These are phyloP conservation scores for Drosophila yakuba DNA, from an alignment of 1,140 invertebrate species.

Conservation along the genomic window DNA sequence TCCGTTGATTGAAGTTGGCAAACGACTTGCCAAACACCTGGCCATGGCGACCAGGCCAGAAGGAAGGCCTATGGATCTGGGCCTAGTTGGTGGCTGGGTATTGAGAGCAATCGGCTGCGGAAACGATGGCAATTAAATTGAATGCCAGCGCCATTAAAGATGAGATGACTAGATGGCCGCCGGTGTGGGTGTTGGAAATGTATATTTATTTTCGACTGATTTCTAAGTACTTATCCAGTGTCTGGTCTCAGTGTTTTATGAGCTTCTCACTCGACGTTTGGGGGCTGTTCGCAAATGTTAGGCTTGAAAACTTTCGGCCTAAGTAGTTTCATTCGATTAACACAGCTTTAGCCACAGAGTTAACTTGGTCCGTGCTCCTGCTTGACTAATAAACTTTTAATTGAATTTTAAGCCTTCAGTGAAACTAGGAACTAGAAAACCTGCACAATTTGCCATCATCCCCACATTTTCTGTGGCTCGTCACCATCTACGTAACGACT, in stretches of 20 bases:
- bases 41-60: conserved; percentile 9
- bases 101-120: conserved; percentile 55
- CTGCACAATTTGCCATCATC: conserved; percentile 10
- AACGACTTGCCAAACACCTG: conserved; percentile 67
- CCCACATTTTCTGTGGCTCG: neutral
- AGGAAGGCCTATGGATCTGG: conserved; percentile 24
- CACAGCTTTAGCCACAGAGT: conserved; percentile 54
- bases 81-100: conserved; percentile 46
- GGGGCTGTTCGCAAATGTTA: conserved; percentile 13
- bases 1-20: conserved; percentile 77
- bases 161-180: conserved; percentile 5
- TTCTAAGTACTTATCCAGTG: conserved; percentile 33
- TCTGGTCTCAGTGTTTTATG: conserved; percentile 32
- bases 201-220: conserved; percentile 48
- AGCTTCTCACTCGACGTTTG: conserved; percentile 2
- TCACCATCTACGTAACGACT: conserved; percentile 53
- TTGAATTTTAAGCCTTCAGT: conserved; percentile 62
- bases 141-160: conserved; percentile 67
- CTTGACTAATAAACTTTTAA: conserved; percentile 72
- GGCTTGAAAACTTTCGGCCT: conserved; percentile 45
- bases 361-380: conserved; percentile 30
- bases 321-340: conserved; percentile 61
- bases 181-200: conserved; percentile 13
- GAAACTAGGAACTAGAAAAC: conserved; percentile 47
- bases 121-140: conserved; percentile 78